A percentile compares a stretch with the other conserved stretches of the same genome.
These are phyloP conservation scores for Diaphora mendica DNA, from an alignment of 2,888 invertebrate genomes.

Conservation along the genomic window DNA sequence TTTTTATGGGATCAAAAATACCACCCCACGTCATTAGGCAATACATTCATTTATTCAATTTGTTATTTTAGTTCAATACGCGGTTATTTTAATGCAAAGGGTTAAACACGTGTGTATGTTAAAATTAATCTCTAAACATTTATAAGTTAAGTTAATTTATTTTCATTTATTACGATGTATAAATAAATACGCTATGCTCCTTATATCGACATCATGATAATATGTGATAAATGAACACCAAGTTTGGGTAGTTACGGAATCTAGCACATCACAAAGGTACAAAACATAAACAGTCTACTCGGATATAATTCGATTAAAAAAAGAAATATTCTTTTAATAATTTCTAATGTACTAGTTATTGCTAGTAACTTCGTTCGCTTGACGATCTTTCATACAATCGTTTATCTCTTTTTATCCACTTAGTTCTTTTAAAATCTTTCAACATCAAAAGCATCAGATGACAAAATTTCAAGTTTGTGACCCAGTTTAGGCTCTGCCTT, in stretches of 20 bases:
- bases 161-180: not conserved
- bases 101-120: slow-evolving; percentile 11
- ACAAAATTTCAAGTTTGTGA: too few relatives aligned
- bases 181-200: not conserved
- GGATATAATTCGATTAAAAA: too few relatives aligned
- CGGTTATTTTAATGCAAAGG: slow-evolving; percentile 15
- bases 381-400: too few relatives aligned
- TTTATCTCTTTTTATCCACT: too few relatives aligned
- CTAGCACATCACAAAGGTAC: not conserved
- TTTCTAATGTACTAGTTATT: too few relatives aligned
- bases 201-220: not conserved
- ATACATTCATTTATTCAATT: slow-evolving; percentile 29
- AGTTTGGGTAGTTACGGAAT: not conserved
- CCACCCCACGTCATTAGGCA: slow-evolving; percentile 36
- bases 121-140: not conserved
- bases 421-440: too few relatives aligned
- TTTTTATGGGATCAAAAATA: slow-evolving; percentile 45
- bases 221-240: not conserved
- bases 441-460: too few relatives aligned
- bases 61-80: slow-evolving; percentile 46
- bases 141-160: not conserved
- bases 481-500: too few relatives aligned
- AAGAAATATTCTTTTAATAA: too few relatives aligned
- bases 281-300: too few relatives aligned
- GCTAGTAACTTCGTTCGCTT: too few relatives aligned